Base-by-base conservation (phyloP, 2,888 invertebrate species). In the Cerceris ruficornis region DNA sequence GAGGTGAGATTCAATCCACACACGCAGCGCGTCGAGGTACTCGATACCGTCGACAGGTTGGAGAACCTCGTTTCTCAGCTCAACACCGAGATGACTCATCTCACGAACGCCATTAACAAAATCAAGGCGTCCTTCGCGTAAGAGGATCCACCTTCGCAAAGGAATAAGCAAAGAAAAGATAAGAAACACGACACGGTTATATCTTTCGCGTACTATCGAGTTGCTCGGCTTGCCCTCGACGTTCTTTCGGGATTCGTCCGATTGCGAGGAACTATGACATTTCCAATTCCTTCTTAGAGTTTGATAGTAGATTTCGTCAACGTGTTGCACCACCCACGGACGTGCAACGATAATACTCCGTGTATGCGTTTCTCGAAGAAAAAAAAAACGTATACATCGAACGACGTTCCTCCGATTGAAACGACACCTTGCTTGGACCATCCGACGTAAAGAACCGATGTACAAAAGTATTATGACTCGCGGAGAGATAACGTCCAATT, bases 1-100 rank as follows among this genome's bases (percentile, higher is more conserved):
- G 98, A 99, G 93, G 97, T 99, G 72, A 95, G 98, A 85, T 99
- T 98, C 95, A 97, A 98, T 93, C 97, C 99, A n/a, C 98, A 99
- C 94, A 99, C 99, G 50, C 98, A 99, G 92, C 95, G 96, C 78
- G 97, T 99, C 60, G 98, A 99, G 92, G 96, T 99, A 15, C 94
- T 99, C 72, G 99, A 99, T 94, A 96, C 97, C 68, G 97, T 98
- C 0, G 96, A 97, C 87, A 96, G 97, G 92, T 94, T 98, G 91
- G 97, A 97, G 91, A 95, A 95, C 61, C 94, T 97, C 86, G 95
- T 98, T 86, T 95, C 96, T 88, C 97, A 97, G 93, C 94, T 98
- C 87, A 97, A 97, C 93, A 96, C 97, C 46, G 98, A 98, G 93
- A 95, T 98, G 92, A 94, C 96, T 86, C 98, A 98, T 91, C 94